Percentiles rank a stretch among this genome's conserved stretches.
Evolutionary conservation across 2,113 vertebrate genomes (phyloP).

Genomic region (Forbesichthys agassizii): DNA sequence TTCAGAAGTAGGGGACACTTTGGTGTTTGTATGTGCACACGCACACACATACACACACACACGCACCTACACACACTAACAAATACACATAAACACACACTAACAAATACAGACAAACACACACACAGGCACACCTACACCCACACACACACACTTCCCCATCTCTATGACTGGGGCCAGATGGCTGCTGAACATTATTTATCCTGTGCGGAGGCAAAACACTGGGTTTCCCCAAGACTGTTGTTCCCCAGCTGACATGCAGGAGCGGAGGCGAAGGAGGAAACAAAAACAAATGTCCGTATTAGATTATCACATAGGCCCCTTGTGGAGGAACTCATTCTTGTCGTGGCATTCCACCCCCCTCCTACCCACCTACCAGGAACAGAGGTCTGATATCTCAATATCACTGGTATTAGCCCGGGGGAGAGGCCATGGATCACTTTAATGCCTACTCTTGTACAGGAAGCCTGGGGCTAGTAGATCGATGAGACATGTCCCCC

Average conservation of each 20-base stretch:
- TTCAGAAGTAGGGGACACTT: too few relatives aligned
- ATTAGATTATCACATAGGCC: constrained; percentile 70
- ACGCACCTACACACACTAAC: too few relatives aligned
- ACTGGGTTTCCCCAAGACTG: constrained; percentile 39
- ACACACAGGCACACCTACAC: background rate
- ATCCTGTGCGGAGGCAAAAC: background rate
- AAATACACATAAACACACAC: too few relatives aligned
- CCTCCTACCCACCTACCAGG: constrained; percentile 32
- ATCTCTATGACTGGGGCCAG: constrained; percentile 59
- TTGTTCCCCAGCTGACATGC: constrained; percentile 44
- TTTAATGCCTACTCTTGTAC: constrained; percentile 63
- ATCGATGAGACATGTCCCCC: constrained; percentile 59
- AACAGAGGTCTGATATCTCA: constrained; percentile 59
- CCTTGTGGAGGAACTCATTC: constrained; percentile 50
- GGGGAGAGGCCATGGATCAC: constrained; percentile 66
- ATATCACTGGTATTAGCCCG: constrained; percentile 60
- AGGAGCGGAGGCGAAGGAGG: constrained; percentile 28
- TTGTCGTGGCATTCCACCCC: constrained; percentile 21
- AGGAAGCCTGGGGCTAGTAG: constrained; percentile 52
- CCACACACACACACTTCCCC: constrained; percentile 10
- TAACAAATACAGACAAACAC: constrained; percentile 15
- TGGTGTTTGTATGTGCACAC: too few relatives aligned
- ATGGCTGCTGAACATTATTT: constrained; percentile 45
- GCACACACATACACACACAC: background rate
- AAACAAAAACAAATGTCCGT: constrained; percentile 65